These are phyloP conservation scores for Uloborus diversus DNA, from an alignment of 1,140 invertebrate species.

Conservation along the genomic window DNA sequence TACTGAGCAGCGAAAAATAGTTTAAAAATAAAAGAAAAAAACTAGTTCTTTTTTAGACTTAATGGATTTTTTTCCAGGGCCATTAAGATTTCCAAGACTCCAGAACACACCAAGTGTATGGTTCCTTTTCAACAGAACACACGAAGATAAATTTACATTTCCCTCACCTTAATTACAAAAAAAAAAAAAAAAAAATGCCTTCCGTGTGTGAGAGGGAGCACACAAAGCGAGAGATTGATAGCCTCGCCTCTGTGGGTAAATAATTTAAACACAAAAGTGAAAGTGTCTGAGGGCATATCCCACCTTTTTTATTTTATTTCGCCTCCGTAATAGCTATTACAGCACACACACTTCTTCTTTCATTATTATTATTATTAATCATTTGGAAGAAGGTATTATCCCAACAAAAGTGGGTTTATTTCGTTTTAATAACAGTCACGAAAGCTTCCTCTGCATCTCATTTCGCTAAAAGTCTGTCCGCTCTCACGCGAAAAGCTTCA, in stretches of 20 bases:
- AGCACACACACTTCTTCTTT: too few species aligned
- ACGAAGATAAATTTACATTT: conserved; percentile 38
- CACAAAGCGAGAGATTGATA: conserved; percentile 37
- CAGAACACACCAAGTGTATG: too few species aligned
- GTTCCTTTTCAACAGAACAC: too few species aligned
- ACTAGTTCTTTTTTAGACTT: too few species aligned
- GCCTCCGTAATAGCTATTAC: conserved; percentile 1
- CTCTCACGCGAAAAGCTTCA: background rate
- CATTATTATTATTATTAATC: background rate
- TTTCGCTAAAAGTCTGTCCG: conserved; percentile 39
- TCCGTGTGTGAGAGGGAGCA: too few species aligned
- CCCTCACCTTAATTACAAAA: conserved; percentile 26
- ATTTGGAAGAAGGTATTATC: conserved; percentile 11
- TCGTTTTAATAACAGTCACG: conserved; percentile 35
- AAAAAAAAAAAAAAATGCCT: too few species aligned
- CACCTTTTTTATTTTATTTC: too few species aligned
- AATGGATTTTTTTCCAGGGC: too few species aligned
- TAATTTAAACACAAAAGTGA: background rate
- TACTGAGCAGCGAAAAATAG: too few species aligned
- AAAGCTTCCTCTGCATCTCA: background rate
- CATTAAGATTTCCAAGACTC: too few species aligned
- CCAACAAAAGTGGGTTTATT: conserved; percentile 48
- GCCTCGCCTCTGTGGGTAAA: background rate
- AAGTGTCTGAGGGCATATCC: too few species aligned
- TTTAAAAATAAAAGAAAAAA: too few species aligned